Evolutionary conservation across 2,888 invertebrate genomes (phyloP).

Genomic region (Zonitis immaculata): DNA sequence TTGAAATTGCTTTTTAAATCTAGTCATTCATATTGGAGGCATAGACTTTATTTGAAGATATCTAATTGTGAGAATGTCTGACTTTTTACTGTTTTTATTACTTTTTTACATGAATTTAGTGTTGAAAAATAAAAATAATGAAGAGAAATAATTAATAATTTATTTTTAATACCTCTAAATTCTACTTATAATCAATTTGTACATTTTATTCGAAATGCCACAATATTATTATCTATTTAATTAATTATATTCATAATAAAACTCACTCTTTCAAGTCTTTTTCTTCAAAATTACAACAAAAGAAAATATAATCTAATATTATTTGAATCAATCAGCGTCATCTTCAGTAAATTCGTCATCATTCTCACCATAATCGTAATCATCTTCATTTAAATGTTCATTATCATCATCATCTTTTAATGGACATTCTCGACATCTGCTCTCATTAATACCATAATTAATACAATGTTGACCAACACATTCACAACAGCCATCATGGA

Average conservation of each 20-base stretch:
- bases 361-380: conserved; percentile 28
- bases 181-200: conserved; percentile 7
- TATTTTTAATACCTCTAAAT: conserved; percentile 7
- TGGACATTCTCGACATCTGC: conserved; percentile 48
- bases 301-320: not conserved
- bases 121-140: not conserved
- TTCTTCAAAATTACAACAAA: not conserved
- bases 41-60: too few relatives aligned
- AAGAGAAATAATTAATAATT: conserved; percentile 1
- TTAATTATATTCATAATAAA: not conserved
- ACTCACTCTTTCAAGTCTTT: conserved; percentile 1
- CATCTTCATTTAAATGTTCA: conserved; percentile 27
- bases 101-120: not conserved
- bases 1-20: conserved; percentile 2
- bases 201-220: conserved; percentile 1
- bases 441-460: conserved; percentile 85
- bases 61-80: too few relatives aligned
- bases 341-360: conserved; percentile 24
- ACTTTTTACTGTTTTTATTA: too few relatives aligned
- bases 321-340: not conserved
- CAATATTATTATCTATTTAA: not conserved
- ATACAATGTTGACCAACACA: conserved; percentile 85
- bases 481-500: conserved; percentile 92
- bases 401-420: conserved; percentile 18
- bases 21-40: too few relatives aligned